Conservation (phyloP, 64 coral and sea anemone species). For the Anthopleura sola region DNA sequence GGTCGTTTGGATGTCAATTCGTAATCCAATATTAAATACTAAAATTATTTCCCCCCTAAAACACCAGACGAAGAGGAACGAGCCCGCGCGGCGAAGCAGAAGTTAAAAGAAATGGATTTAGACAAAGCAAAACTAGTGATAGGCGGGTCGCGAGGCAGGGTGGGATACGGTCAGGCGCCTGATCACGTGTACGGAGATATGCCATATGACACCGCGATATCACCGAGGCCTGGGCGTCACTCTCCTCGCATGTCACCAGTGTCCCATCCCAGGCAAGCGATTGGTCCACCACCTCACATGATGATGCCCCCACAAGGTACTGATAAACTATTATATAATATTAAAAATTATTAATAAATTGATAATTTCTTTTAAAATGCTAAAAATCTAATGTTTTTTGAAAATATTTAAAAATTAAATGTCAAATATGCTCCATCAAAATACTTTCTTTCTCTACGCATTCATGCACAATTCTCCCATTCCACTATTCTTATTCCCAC, state of each 20-base stretch:
- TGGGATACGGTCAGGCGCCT: slow-evolving; percentile 81
- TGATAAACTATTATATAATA: slow-evolving; percentile 3
- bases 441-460: neutral
- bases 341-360: neutral
- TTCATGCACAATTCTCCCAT: neutral
- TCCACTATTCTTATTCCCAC: neutral
- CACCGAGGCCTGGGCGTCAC: slow-evolving; percentile 70
- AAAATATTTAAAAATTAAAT: neutral
- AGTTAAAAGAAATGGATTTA: slow-evolving; percentile 55
- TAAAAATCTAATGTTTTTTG: neutral
- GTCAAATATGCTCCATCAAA: neutral
- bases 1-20: neutral
- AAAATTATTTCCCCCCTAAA: slow-evolving; percentile 25
- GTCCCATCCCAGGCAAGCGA: slow-evolving; percentile 18
- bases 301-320: neutral
- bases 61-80: slow-evolving; percentile 79
- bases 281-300: slow-evolving; percentile 10
- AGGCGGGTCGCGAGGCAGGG: slow-evolving; percentile 72
- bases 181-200: slow-evolving; percentile 59
- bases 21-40: slow-evolving; percentile 9
- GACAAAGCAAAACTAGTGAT: slow-evolving; percentile 73
- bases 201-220: slow-evolving; percentile 57
- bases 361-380: neutral
- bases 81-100: slow-evolving; percentile 64
- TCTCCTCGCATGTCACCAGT: slow-evolving; percentile 61